phyloP scores from a whole-genome alignment of 2,113 vertebrate species.

The Myocastor coypus region DNA sequence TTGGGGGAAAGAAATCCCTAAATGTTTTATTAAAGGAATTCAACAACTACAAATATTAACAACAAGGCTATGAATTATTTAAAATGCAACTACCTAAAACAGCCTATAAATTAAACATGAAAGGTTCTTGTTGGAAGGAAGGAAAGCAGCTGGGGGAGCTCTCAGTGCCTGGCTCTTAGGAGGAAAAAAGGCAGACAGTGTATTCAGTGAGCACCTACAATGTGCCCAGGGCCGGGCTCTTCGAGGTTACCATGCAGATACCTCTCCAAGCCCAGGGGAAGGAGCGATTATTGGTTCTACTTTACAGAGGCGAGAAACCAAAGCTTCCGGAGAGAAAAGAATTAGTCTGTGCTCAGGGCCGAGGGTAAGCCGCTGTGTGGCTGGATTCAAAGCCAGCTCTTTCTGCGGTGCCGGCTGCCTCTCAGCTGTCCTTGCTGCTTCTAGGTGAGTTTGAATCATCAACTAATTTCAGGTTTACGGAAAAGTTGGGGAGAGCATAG shows the following conservation, averaged over 20 bases:
- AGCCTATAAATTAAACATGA: conserved; percentile 86
- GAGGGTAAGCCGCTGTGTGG: not conserved
- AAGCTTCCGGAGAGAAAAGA: not conserved
- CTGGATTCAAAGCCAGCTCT: not conserved
- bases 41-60: conserved; percentile 89
- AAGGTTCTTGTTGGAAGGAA: not conserved
- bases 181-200: accelerated
- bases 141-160: not conserved
- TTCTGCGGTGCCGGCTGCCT: not conserved
- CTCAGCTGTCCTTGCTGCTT: not conserved
- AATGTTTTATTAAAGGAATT: conserved; percentile 89
- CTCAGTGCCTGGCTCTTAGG: not conserved
- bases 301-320: not conserved
- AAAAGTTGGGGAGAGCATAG: not conserved
- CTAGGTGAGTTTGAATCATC: not conserved
- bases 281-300: not conserved
- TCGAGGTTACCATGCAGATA: not conserved
- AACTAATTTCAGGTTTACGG: not conserved
- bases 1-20: conserved; percentile 78
- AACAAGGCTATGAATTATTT: conserved; percentile 88
- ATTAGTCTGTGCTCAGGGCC: not conserved
- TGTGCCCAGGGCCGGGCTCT: not conserved
- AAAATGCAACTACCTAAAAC: conserved; percentile 86
- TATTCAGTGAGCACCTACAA: conserved; percentile 57
- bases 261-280: not conserved